Evolutionary conservation across 2,888 invertebrate species (phyloP).

Genomic region (Xestia ashworthii): DNA sequence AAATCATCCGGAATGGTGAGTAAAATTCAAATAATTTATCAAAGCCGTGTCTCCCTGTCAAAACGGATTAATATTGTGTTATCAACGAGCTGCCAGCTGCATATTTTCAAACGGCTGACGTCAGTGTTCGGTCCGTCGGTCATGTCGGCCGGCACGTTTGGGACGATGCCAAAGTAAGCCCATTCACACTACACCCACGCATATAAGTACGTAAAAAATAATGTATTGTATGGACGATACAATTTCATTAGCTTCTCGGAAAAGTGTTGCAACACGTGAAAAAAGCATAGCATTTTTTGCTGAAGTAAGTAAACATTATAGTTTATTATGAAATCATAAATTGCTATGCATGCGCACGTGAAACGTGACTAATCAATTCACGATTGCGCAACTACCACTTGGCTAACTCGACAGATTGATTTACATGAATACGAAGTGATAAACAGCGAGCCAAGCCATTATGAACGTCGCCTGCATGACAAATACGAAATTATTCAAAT

Average conservation of each 20-base stretch:
- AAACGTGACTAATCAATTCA: slow-evolving; percentile 57
- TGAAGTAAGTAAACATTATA: slow-evolving; percentile 42
- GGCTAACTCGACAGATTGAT: slow-evolving; percentile 42
- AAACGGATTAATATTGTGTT: slow-evolving; percentile 64
- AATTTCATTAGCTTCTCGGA: slow-evolving; percentile 47
- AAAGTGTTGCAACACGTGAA: slow-evolving; percentile 26
- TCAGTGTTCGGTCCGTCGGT: slow-evolving; percentile 70
- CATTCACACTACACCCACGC: slow-evolving; percentile 86
- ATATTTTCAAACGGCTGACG: slow-evolving; percentile 80
- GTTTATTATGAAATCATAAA: slow-evolving; percentile 45
- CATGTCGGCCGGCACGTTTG: slow-evolving; percentile 82
- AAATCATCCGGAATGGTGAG: slow-evolving; percentile 35
- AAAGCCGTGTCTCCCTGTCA: slow-evolving; percentile 55
- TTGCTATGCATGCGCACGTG: slow-evolving; percentile 40
- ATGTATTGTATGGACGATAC: slow-evolving; percentile 67
- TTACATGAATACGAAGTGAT: slow-evolving; percentile 28
- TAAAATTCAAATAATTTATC: slow-evolving; percentile 55
- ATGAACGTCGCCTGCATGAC: slow-evolving; percentile 12
- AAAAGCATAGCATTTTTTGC: slow-evolving; percentile 21
- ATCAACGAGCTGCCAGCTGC: slow-evolving; percentile 75
- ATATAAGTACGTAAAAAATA: slow-evolving; percentile 73
- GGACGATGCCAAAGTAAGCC: slow-evolving; percentile 84
- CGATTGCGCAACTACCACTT: slow-evolving; percentile 54
- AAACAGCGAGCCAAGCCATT: slow-evolving; percentile 29
- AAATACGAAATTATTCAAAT: slow-evolving; percentile 45